Conservation (phyloP, 2,797 vertebrate genomes). For the Siniperca obscura region DNA sequence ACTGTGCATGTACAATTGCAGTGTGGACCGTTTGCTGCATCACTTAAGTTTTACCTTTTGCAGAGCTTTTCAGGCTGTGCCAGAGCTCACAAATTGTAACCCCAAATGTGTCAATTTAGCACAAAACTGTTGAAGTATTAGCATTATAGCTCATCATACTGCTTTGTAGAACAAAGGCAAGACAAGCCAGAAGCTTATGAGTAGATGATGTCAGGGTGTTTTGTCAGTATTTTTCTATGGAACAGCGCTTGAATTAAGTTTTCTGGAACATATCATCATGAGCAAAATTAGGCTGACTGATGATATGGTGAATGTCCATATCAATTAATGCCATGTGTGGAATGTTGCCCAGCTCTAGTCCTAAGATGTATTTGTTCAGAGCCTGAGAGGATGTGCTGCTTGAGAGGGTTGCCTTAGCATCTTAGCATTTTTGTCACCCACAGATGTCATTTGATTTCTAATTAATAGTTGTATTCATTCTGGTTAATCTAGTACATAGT, state of each 20-base stretch:
- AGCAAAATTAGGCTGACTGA: slow-evolving; percentile 10
- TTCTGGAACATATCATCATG: slow-evolving; percentile 1
- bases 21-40: slow-evolving; percentile 4
- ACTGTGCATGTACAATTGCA: not conserved
- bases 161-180: not conserved
- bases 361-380: not conserved
- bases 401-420: not conserved
- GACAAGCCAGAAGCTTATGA: not conserved
- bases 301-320: slow-evolving; percentile 1
- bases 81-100: not conserved
- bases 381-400: slow-evolving; percentile 4
- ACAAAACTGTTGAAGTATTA: not conserved
- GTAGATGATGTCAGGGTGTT: not conserved
- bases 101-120: not conserved
- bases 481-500: not conserved
- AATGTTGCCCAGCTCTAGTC: not conserved
- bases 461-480: not conserved
- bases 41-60: not conserved
- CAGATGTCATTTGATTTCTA: not conserved
- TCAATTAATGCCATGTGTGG: slow-evolving; percentile 2
- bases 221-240: not conserved
- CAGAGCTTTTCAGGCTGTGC: slow-evolving; percentile 3
- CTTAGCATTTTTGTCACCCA: not conserved
- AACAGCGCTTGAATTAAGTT: not conserved
- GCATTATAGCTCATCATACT: not conserved